Base-by-base conservation (phyloP, 2,888 invertebrate genomes). In the Clitarchus hookeri region DNA sequence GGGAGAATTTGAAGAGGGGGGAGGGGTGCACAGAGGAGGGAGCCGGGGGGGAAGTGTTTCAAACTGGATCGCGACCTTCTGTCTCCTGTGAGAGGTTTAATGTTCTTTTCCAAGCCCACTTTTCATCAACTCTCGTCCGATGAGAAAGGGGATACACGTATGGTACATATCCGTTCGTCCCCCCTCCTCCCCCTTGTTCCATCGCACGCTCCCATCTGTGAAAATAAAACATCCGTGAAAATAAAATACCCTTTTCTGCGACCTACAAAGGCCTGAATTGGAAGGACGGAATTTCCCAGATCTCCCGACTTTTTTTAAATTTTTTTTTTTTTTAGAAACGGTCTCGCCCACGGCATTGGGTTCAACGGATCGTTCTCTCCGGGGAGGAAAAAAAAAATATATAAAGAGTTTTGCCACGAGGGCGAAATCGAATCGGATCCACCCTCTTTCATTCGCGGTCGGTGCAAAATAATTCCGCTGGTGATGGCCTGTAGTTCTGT, bases 1-100 rank as follows among this genome's bases (percentile, higher is more conserved):
- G 48, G 48, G 48, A 6, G 48, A 48, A 48, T 48, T 48, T 48
- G 48, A 48, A 48, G 3, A 1, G 48, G 12, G 12, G 16, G 16
- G 48, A 23, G 65, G 65, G n/a, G 8, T 6, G 65, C 4, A 4
- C 65, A 19, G n/a, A 11, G 65, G 65, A 65, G 65, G 65, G 65
- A 19, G 65, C 16, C 2, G 53, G 65, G n/a, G 65, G n/a, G 65
- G 65, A 19, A 19, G 23, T 65, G 65, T 53, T 65, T 65, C 65
- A 1, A 23, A 65, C 65, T n/a, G n/a, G 65, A 65, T n/a, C 65
- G 65, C 65, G 65, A 65, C 65, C 65, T 65, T 65, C 65, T 65
- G 65, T 65, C 65, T 65, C 65, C 65, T 65, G 65, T 65, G 65
- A 65, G 65, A 65, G 65, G 65, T 65, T 65, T 65, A 65, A 65